A percentile compares a stretch with the other conserved stretches of the same genome.
Conservation (phyloP, 2,797 vertebrate genomes). For the Micropoecilia bifurca region DNA sequence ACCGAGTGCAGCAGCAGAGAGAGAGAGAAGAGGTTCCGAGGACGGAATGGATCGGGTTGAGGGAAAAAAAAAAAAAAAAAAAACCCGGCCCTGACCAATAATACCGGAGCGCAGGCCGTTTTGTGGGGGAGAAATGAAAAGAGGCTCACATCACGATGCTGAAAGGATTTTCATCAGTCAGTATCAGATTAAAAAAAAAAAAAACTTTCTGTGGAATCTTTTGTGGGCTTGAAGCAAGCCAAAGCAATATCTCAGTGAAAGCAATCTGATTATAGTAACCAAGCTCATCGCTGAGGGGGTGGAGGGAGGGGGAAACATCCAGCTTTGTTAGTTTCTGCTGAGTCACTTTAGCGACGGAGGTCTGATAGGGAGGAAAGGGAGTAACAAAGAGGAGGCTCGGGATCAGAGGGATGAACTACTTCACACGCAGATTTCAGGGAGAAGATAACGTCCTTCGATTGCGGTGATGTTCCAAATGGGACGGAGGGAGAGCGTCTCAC, state of each 20-base stretch:
- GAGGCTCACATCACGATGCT: slow-evolving; percentile 54
- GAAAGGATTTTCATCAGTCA: slow-evolving; percentile 64
- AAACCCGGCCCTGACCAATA: slow-evolving; percentile 47
- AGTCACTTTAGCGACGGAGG: slow-evolving; percentile 64
- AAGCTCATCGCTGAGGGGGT: slow-evolving; percentile 35
- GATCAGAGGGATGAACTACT: slow-evolving; percentile 31
- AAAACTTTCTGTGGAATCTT: slow-evolving; percentile 56
- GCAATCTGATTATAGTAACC: slow-evolving; percentile 61
- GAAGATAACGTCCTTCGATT: background rate
- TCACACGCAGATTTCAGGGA: slow-evolving; percentile 29
- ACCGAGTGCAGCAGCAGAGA: slow-evolving; percentile 69
- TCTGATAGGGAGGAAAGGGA: slow-evolving; percentile 46
- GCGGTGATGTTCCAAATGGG: background rate
- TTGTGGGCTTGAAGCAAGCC: slow-evolving; percentile 60
- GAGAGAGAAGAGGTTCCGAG: slow-evolving; percentile 37
- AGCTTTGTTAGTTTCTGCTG: slow-evolving; percentile 54
- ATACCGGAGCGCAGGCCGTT: slow-evolving; percentile 41
- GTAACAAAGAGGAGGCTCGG: slow-evolving; percentile 29
- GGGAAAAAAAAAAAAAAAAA: background rate
- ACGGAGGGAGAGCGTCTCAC: slow-evolving; percentile 81
- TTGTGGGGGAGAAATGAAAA: slow-evolving; percentile 64
- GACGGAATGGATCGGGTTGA: slow-evolving; percentile 50
- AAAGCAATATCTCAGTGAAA: slow-evolving; percentile 67
- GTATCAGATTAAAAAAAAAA: slow-evolving; percentile 51
- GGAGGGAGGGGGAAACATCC: slow-evolving; percentile 16